Percentiles rank a stretch among this genome's conserved stretches.
These are phyloP conservation scores for Rhincodon typus DNA, from an alignment of 2,797 vertebrate species.

Conservation along the genomic window DNA sequence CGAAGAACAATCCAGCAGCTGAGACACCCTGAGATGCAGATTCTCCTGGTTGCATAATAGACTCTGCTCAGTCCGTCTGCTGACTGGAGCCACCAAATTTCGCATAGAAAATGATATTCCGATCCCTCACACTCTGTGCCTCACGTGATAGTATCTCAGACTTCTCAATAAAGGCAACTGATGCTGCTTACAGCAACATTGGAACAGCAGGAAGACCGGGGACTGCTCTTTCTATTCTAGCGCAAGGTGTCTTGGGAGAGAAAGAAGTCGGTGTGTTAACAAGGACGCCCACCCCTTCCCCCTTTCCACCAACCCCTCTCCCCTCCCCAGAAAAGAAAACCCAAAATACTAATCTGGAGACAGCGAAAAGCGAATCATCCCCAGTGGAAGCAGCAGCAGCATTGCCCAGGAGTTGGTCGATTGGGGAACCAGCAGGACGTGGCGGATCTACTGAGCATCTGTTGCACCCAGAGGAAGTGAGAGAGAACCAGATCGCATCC, in stretches of 20 bases:
- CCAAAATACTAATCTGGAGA: constrained; percentile 40
- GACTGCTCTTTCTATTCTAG: constrained; percentile 79
- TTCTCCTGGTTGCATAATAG: constrained; percentile 98
- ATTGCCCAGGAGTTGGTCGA: constrained; percentile 74
- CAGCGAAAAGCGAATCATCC: constrained; percentile 53
- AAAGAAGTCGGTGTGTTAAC: constrained; percentile 47
- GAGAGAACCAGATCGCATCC: constrained; percentile 75
- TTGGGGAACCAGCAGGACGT: constrained; percentile 73
- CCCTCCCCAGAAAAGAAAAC: constrained; percentile 60
- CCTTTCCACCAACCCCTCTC: constrained; percentile 40
- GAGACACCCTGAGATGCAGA: constrained; percentile 98
- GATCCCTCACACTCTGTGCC: constrained; percentile 75
- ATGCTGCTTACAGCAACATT: constrained; percentile 59
- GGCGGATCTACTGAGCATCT: constrained; percentile 90
- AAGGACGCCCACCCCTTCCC: constrained; percentile 65
- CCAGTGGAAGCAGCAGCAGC: constrained; percentile 77
- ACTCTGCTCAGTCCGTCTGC: constrained; percentile 91
- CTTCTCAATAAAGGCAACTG: constrained; percentile 70
- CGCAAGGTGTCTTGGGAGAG: constrained; percentile 73
- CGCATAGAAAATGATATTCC: constrained; percentile 91
- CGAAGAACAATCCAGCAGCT: constrained; percentile 99
- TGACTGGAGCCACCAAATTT: constrained; percentile 80
- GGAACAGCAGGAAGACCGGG: constrained; percentile 48
- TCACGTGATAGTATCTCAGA: constrained; percentile 81
- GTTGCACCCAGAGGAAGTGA: constrained; percentile 64